Evolutionary conservation across 2,888 invertebrate species (phyloP).

Genomic region (Notodonta ziczac): DNA sequence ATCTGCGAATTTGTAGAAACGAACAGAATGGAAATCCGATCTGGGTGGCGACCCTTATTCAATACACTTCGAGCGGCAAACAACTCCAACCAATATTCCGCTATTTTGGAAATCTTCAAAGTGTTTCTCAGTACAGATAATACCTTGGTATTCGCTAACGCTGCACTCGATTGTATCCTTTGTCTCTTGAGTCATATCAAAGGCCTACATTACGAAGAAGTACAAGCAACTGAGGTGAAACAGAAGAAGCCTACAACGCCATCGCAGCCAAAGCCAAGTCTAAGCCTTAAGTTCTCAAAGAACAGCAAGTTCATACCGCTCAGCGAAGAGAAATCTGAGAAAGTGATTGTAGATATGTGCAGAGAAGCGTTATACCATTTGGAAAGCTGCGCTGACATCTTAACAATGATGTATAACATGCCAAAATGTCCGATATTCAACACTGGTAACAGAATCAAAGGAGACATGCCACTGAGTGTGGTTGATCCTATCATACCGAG

Average conservation of each 20-base stretch:
- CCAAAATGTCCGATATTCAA: conserved; percentile 97
- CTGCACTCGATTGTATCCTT: conserved; percentile 96
- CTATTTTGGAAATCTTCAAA: conserved; percentile 95
- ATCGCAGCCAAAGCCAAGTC: conserved; percentile 66
- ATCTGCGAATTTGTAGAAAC: conserved; percentile 98
- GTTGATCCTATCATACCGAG: conserved; percentile 95
- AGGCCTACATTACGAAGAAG: conserved; percentile 87
- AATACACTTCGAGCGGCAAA: conserved; percentile 95
- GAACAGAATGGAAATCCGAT: conserved; percentile 95
- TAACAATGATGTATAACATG: conserved; percentile 97
- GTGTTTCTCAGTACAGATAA: conserved; percentile 97
- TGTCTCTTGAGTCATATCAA: conserved; percentile 92
- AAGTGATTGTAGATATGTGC: conserved; percentile 85
- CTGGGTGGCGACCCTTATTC: conserved; percentile 98
- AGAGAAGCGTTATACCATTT: conserved; percentile 93
- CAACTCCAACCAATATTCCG: conserved; percentile 88
- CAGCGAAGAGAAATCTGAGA: conserved; percentile 77
- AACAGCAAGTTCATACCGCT: conserved; percentile 79
- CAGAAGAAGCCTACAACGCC: conserved; percentile 62
- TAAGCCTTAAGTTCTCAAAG: conserved; percentile 74
- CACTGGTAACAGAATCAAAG: conserved; percentile 92
- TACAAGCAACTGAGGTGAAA: conserved; percentile 74
- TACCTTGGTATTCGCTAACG: conserved; percentile 96
- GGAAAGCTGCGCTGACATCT: conserved; percentile 93
- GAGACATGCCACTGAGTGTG: conserved; percentile 90